Base-by-base conservation (phyloP, 1,140 invertebrate species). In the Orussus abietinus region DNA sequence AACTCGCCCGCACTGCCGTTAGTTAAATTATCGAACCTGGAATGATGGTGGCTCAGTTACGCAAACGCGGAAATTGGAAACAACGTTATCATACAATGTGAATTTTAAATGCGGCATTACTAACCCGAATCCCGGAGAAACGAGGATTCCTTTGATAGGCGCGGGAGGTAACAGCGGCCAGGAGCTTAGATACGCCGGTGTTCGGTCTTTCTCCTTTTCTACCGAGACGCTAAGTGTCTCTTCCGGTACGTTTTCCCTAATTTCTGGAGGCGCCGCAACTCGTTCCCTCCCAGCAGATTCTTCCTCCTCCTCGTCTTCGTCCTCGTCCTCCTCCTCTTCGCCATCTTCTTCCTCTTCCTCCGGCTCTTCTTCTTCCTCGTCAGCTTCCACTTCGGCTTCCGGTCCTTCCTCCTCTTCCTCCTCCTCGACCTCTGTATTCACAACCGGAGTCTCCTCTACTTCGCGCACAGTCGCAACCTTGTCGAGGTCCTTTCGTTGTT, bases 61-160 rank as follows among this genome's bases (percentile, higher is more conserved):
- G 14, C 1, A 14, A 42, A 37, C n/a, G 25, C 36, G 4, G 13
- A 34, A 30, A 47, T 30, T 25, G 35, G 33, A 25, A 30, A 38
- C 21, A 29, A 12, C n/a, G n/a, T n/a, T n/a, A n/a, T n/a, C n/a
- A n/a, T n/a, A n/a, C n/a, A n/a, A n/a, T n/a, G n/a, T n/a, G n/a
- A n/a, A n/a, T n/a, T n/a, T n/a, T n/a, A n/a, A n/a, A n/a, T n/a
- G n/a, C n/a, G n/a, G n/a, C 47, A 56, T 12, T 42, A 51, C 21
- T 53, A 59, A 71, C 74, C 74, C 67, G 55, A 74, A 73, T 25
- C 75, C 69, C 30, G 72, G 57, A 13, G 69, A 64, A 19, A 77
- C 64, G 10, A 78, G 58, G 34, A 78, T 78, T 14, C 76, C 75
- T 47, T 73, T 76, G 4, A 68, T 62, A 11, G 75, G 70, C 1